A percentile compares a stretch with the other conserved stretches of the same genome.
Evolutionary conservation across 2,113 vertebrate species (phyloP).

Genomic region (Progne subis): DNA sequence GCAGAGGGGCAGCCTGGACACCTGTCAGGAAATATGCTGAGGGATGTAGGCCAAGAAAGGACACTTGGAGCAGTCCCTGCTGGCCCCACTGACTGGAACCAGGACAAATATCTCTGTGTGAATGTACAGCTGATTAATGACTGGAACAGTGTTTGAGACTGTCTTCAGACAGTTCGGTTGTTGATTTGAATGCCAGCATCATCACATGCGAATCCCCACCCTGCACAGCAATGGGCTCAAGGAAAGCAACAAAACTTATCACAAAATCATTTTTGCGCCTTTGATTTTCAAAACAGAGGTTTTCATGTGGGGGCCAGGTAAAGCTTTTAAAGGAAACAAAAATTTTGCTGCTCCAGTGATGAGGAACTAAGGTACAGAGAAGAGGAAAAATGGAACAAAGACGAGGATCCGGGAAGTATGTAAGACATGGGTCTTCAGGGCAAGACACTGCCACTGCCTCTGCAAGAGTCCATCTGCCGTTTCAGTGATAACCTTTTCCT

Average conservation of each 20-base stretch:
- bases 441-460: rapidly evolving
- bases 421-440: too few species aligned
- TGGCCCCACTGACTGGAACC: neutral
- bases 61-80: neutral
- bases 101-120: neutral
- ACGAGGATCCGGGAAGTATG: neutral
- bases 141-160: neutral
- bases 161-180: neutral
- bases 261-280: neutral
- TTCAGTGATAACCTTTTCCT: neutral
- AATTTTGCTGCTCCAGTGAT: neutral
- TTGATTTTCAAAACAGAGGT: neutral
- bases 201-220: neutral
- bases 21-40: neutral
- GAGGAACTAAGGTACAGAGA: neutral
- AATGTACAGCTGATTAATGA: neutral
- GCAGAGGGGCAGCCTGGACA: neutral
- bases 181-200: neutral
- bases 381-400: neutral
- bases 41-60: neutral
- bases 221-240: neutral
- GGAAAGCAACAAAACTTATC: neutral
- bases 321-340: neutral
- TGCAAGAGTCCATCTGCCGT: neutral
- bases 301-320: neutral